Conservation (phyloP, 92 coral and sea anemone genomes). For the Parazoanthus atlanticus region DNA sequence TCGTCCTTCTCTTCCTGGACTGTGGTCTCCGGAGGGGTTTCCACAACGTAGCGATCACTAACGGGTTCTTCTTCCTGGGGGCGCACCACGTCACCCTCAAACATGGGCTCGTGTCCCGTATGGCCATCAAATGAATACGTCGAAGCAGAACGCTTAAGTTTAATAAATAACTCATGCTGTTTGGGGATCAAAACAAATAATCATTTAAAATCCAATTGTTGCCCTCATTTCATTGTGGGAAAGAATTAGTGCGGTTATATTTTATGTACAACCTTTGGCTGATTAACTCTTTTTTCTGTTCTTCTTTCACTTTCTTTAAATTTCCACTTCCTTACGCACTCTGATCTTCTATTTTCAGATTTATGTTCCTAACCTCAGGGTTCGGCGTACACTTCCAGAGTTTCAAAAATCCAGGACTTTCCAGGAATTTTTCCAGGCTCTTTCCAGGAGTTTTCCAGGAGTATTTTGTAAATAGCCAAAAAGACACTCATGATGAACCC, state of each 20-base stretch:
- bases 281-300: not conserved
- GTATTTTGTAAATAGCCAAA: no score
- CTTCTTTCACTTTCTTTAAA: no score
- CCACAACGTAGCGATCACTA: constrained; percentile 57
- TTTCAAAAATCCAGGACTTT: no score
- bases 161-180: constrained; percentile 65
- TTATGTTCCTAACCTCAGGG: no score
- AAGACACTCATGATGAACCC: no score
- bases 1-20: constrained; percentile 47
- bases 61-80: constrained; percentile 68
- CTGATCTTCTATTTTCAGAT: no score
- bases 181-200: constrained; percentile 13
- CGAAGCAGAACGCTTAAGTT: constrained; percentile 87
- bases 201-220: not conserved
- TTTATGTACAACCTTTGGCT: not conserved
- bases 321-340: no score
- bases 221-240: not conserved
- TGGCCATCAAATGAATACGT: constrained; percentile 91
- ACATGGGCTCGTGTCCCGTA: constrained; percentile 81
- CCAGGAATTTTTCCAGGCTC: no score
- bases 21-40: constrained; percentile 60
- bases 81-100: constrained; percentile 77
- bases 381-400: no score
- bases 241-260: not conserved
- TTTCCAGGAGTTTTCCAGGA: no score